Evolutionary conservation across 2,888 invertebrate genomes (phyloP), one percentile per base, ranked within the genome.

Genomic region (Pammene fasciana): DNA sequence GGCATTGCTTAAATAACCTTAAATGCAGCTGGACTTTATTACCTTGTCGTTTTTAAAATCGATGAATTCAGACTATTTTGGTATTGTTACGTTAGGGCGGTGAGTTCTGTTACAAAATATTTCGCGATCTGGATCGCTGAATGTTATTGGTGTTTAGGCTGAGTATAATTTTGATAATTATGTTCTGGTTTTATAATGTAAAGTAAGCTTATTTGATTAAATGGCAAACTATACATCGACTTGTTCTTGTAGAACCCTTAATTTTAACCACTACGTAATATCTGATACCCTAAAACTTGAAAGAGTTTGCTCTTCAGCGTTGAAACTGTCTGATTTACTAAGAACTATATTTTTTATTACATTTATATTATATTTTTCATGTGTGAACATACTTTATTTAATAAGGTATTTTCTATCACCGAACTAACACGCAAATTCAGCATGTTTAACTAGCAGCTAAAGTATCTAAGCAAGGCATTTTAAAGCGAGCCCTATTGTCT

Each of bases 1-100:
- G 52, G n/a, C 50, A 62, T 61, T 62, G 62, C 62, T 41, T 36
- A 41, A 10, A 26, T 7, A 45, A n/a, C 59, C 59, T 45, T 45
- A 45, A 45, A 59, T 5, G 43, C 11, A 45, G 9, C 57, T 43
- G 57, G 43, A 43, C 11, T 14, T 52, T 52, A 41, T 13, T 13
- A 26, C 57, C 57, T 43, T 13, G 18, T 43, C 43, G 11, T 14
- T 43, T 57, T 13, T 13, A 1, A 13, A 0, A 57, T 16, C 7
- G 41, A 43, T 14, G 16, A 7, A 41, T 13, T 57, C 18, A 18
- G 11, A 26, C 13, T 8, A 26, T 13, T 45, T 13, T 13, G 10
- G n/a, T 5, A 26, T n/a, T 13, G 26, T 43, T 14, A 14, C 14
- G 18, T 41, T 14, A 38, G 16, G 16, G 56, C 7, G 41, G 3